Conservation (phyloP, 2,797 vertebrate species). For the Ficedula albicollis region DNA sequence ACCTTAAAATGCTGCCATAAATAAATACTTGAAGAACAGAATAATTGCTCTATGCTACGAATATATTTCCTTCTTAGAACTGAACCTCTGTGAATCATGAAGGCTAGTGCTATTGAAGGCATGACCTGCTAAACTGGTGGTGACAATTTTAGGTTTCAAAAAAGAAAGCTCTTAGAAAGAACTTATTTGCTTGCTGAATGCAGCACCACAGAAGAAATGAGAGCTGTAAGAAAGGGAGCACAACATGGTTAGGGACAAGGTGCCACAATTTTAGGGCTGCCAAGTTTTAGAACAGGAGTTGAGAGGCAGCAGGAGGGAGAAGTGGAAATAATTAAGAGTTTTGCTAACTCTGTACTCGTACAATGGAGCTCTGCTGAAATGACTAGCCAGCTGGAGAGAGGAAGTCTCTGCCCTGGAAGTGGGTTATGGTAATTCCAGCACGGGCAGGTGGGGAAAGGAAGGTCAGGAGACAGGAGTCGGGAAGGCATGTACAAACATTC, state of each 20-base stretch:
- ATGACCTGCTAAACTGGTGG: neutral
- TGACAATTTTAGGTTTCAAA: neutral
- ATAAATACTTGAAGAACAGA: neutral
- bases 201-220: neutral
- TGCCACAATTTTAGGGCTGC: neutral
- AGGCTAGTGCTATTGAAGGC: neutral
- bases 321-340: neutral
- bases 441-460: neutral
- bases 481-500: neutral
- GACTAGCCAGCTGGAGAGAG: neutral
- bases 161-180: neutral
- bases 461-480: neutral
- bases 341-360: neutral
- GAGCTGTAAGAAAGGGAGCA: neutral
- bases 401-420: neutral
- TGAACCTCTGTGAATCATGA: neutral
- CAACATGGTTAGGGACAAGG: neutral
- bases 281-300: neutral
- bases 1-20: neutral
- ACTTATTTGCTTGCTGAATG: neutral
- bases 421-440: constrained; percentile 15
- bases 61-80: neutral
- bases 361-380: neutral
- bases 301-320: neutral
- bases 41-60: neutral